Conservation (phyloP, 37 sponge, comb jelly and placozoan species). For the Beroe forskalii region DNA sequence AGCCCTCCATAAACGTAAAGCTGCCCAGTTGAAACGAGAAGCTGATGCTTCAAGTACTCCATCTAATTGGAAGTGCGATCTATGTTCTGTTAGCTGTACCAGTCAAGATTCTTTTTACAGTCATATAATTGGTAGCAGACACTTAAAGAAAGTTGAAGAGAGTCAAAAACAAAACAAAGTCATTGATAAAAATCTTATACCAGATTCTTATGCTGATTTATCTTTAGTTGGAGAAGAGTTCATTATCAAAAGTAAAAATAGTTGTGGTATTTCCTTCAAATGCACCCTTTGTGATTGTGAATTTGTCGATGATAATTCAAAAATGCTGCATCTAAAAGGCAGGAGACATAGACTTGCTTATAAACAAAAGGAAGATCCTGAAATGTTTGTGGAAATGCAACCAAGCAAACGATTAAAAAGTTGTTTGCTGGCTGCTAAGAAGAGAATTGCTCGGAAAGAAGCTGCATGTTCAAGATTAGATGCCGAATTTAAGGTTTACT, state of each 20-base stretch:
- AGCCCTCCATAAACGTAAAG: conserved; percentile 36
- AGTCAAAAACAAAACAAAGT: background rate
- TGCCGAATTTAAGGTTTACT: conserved; percentile 21
- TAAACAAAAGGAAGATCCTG: conserved; percentile 11
- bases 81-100: conserved; percentile 12
- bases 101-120: conserved; percentile 43
- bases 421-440: conserved; percentile 25
- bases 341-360: conserved; percentile 27
- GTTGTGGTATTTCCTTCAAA: background rate
- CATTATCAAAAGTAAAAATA: background rate
- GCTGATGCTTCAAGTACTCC: background rate
- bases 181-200: background rate
- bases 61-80: conserved; percentile 7
- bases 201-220: background rate
- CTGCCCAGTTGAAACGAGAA: background rate
- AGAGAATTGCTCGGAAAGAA: conserved; percentile 11
- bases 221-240: conserved; percentile 9
- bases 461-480: background rate
- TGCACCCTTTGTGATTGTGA: conserved; percentile 39
- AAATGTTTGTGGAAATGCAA: conserved; percentile 40
- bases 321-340: background rate
- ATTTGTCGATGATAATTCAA: background rate
- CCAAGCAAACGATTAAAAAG: conserved; percentile 8
- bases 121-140: background rate
- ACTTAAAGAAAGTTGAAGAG: background rate